Evolutionary conservation across 2,113 vertebrate genomes (phyloP).

Genomic region (Pseudorectes ferrugineus): DNA sequence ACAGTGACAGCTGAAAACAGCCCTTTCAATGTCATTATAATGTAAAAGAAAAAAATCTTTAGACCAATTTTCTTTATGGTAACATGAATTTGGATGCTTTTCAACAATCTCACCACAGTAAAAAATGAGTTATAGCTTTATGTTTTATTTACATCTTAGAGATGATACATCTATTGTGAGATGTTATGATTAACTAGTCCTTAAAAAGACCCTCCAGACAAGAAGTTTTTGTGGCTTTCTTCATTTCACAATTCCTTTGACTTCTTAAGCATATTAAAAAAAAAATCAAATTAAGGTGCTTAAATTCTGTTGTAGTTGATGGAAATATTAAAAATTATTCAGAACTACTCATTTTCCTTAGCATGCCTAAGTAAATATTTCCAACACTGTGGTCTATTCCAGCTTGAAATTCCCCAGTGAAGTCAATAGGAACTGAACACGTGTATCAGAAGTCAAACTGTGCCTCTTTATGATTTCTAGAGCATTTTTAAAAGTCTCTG

Average conservation of each 20-base stretch:
- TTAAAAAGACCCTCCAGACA: neutral
- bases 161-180: constrained; percentile 29
- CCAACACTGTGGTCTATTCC: neutral
- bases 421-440: neutral
- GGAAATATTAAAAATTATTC: constrained; percentile 44
- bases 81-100: constrained; percentile 36
- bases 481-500: constrained; percentile 31
- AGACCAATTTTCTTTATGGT: constrained; percentile 48
- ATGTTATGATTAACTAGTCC: neutral
- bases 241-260: constrained; percentile 38
- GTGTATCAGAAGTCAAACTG: neutral
- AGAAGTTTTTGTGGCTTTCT: constrained; percentile 37
- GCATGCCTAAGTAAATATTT: constrained; percentile 18
- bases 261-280: constrained; percentile 22
- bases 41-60: constrained; percentile 27
- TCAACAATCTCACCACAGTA: constrained; percentile 36
- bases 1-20: constrained; percentile 20
- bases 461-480: constrained; percentile 30
- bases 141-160: constrained; percentile 34
- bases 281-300: neutral
- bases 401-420: neutral
- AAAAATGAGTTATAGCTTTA: constrained; percentile 43
- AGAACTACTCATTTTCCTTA: constrained; percentile 31
- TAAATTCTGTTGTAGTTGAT: constrained; percentile 20
- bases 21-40: constrained; percentile 24